Evolutionary conservation across 1,140 invertebrate species (phyloP), one percentile per base, ranked within the genome.

Genomic region (Papilio machaon): DNA sequence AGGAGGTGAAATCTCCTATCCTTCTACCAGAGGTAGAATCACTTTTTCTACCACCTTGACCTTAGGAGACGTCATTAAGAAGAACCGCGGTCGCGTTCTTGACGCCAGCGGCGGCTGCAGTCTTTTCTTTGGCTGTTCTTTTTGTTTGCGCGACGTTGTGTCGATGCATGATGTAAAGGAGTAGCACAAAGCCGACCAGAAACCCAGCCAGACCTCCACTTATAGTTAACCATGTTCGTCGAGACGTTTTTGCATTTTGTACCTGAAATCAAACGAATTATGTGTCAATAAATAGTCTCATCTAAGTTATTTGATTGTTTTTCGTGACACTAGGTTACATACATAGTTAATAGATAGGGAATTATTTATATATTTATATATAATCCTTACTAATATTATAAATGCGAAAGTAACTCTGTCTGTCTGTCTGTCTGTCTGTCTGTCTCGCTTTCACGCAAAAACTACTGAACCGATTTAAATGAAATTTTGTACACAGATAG

Each of bases 131-230:
- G 17, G 83, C 85, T 19, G 82, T 87, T 81, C 81, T 87, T 81
- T 94, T 95, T 5, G 91, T 95, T 73, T 93, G 91, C 7, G 90
- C 89, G 0, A 95, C 94, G 83, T 95, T 95, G 84, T 94, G 88
- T 64, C 93, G 86, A 80, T 95, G 95, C 90, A 95, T 91, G 17
- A 93, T 86, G 80, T 92, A 95, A 0, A 95, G 86, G 1, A 95
- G 86, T 46, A 94, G 84, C 8, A 95, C 91, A 81, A 95, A 95
- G 23, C 91, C 90, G 7, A 95, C 85, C 0, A 95, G 88, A 81
- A 95, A 95, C 5, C 92, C 94, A 2, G 88, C 90, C 0, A 95
- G 83, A 9, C 94, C 91, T 0, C 91, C 91, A 15, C 87, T 88
- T 49, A 95, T 91, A 0, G 92, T 95, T 17, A 94, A 80, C 95